Evolutionary conservation across 2,797 vertebrate genomes (phyloP).

Genomic region (Podarcis siculus): DNA sequence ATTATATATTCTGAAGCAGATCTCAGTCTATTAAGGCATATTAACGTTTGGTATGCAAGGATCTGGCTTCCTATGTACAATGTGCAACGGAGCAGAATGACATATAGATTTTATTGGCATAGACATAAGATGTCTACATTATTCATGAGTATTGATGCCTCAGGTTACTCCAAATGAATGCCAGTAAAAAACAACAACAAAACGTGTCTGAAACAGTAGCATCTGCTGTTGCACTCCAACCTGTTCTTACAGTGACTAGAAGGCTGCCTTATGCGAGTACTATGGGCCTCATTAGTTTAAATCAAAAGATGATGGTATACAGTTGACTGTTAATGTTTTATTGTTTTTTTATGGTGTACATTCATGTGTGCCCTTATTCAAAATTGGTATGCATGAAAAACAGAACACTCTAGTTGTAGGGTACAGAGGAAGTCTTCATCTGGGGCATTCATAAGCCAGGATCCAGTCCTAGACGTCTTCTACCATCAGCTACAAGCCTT

Average conservation of each 20-base stretch:
- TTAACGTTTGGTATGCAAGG: background rate
- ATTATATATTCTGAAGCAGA: conserved; percentile 20
- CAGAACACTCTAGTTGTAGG: too few relatives aligned
- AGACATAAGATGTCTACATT: conserved; percentile 28
- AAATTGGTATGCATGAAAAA: too few relatives aligned
- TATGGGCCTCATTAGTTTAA: background rate
- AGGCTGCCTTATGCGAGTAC: background rate
- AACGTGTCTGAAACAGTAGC: background rate
- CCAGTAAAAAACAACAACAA: background rate
- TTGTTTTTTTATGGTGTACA: too few relatives aligned
- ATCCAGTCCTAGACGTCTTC: too few relatives aligned
- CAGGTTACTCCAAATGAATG: conserved; percentile 14
- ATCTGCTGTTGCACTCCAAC: background rate
- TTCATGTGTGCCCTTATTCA: too few relatives aligned
- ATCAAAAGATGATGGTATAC: background rate
- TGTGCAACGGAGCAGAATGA: background rate
- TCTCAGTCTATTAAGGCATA: background rate
- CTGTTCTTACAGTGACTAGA: background rate
- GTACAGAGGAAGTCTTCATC: too few relatives aligned
- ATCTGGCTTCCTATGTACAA: conserved; percentile 12
- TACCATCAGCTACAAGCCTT: too few relatives aligned
- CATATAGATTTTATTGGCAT: conserved; percentile 4
- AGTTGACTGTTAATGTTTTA: too few relatives aligned
- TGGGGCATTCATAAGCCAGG: too few relatives aligned
- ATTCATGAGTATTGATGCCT: conserved; percentile 35